These are phyloP conservation scores for Chlorospingus flavigularis DNA, from an alignment of 2,797 vertebrate genomes.

Conservation along the genomic window DNA sequence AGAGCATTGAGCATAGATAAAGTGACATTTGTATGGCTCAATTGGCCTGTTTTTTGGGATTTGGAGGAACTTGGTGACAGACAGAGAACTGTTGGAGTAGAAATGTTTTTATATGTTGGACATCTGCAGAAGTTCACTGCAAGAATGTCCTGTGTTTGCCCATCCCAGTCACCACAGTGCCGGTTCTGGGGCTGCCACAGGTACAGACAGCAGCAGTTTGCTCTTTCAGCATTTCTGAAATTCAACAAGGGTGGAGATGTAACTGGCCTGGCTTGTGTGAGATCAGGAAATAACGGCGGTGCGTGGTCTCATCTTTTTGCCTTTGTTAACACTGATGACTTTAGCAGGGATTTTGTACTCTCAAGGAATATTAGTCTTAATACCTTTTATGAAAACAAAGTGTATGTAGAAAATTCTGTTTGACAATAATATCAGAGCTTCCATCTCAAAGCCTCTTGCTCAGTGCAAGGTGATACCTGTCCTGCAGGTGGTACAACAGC, in stretches of 20 bases:
- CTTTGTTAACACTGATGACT: neutral
- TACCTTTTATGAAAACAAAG: neutral
- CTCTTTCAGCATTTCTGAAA: neutral
- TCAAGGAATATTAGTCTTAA: neutral
- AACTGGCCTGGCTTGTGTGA: neutral
- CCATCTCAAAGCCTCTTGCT: neutral
- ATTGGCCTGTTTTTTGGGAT: neutral
- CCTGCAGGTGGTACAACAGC: neutral
- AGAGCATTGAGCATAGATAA: neutral
- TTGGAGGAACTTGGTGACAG: neutral
- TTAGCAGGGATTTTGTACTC: neutral
- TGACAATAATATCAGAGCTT: neutral
- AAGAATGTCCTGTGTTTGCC: neutral
- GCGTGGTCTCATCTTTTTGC: neutral
- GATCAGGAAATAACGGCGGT: neutral
- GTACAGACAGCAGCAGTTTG: neutral
- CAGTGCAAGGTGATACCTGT: neutral
- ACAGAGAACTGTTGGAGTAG: neutral
- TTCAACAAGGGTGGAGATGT: neutral
- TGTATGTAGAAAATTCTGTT: neutral
- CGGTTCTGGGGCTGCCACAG: neutral
- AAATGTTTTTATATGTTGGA: neutral
- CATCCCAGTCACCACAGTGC: neutral
- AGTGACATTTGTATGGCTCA: neutral
- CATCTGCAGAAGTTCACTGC: neutral